A percentile compares a stretch with the other conserved stretches of the same genome.
Evolutionary conservation across 1,140 invertebrate genomes (phyloP).

Genomic region (Drosophila dunni): DNA sequence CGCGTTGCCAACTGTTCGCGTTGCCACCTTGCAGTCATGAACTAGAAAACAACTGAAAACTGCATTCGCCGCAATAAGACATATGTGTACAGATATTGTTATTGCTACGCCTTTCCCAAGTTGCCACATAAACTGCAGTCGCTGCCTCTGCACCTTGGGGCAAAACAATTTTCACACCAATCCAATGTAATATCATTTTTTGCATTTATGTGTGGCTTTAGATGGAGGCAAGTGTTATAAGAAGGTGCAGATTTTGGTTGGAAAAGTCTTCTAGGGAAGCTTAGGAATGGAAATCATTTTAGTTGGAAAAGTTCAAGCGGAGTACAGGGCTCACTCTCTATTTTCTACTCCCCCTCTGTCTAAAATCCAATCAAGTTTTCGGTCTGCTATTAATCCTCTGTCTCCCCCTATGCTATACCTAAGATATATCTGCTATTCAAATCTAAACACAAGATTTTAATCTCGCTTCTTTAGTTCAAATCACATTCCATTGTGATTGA

Average conservation of each 20-base stretch:
- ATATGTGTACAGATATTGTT: slow-evolving; percentile 51
- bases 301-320: too few species aligned
- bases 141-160: slow-evolving; percentile 52
- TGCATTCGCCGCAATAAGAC: slow-evolving; percentile 27
- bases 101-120: slow-evolving; percentile 58
- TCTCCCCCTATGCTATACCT: not conserved
- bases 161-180: slow-evolving; percentile 76
- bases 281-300: too few species aligned
- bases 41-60: slow-evolving; percentile 57
- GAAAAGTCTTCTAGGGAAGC: too few species aligned
- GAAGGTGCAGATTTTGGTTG: not conserved
- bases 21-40: slow-evolving; percentile 34
- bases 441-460: not conserved
- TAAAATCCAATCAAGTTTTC: too few species aligned
- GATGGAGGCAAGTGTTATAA: too few species aligned
- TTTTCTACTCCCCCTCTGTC: too few species aligned
- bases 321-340: too few species aligned
- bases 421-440: not conserved
- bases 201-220: not conserved
- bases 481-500: slow-evolving; percentile 49
- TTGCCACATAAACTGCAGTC: slow-evolving; percentile 65
- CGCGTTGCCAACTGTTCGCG: slow-evolving; percentile 34
- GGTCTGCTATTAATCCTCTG: too few species aligned
- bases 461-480: slow-evolving; percentile 1
- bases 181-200: slow-evolving; percentile 25